Evolutionary conservation across 2,888 invertebrate genomes (phyloP).

Genomic region (Kuschelorhynchus macadamiae): DNA sequence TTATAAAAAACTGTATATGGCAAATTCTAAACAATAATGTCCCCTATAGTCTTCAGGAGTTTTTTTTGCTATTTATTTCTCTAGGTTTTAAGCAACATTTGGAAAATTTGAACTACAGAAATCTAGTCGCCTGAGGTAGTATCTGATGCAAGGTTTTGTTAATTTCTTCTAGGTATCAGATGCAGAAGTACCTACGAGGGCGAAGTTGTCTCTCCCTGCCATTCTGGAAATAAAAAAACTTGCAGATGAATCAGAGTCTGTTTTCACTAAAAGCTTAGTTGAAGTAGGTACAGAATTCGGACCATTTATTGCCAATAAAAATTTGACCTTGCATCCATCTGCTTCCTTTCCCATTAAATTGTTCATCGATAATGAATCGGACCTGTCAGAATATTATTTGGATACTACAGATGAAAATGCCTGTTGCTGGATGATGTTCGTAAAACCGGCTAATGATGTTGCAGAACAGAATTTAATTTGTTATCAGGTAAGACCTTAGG

Average conservation of each 20-base stretch:
- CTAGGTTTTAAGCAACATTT: too few species aligned
- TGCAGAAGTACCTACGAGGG: constrained; percentile 67
- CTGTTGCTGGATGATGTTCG: constrained; percentile 76
- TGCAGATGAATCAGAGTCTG: constrained; percentile 67
- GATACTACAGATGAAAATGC: constrained; percentile 72
- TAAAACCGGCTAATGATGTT: constrained; percentile 68
- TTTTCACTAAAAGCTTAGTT: constrained; percentile 68
- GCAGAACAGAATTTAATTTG: constrained; percentile 74
- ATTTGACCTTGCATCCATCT: constrained; percentile 63
- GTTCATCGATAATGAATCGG: constrained; percentile 66
- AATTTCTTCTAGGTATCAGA: constrained; percentile 67
- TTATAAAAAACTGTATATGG: too few species aligned
- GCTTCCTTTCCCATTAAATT: constrained; percentile 68
- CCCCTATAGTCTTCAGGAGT: too few species aligned
- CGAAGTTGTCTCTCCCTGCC: constrained; percentile 71
- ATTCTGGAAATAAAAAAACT: constrained; percentile 67
- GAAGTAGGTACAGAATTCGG: constrained; percentile 72
- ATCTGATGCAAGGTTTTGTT: too few species aligned
- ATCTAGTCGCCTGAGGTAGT: too few species aligned
- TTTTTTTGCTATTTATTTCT: too few species aligned
- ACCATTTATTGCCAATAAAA: constrained; percentile 65
- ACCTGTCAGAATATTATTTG: constrained; percentile 68
- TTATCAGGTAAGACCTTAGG: constrained; percentile 72
- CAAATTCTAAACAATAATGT: too few species aligned
- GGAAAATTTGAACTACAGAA: too few species aligned